Conservation (phyloP, 2,113 vertebrate species). For the Callithrix jacchus region DNA sequence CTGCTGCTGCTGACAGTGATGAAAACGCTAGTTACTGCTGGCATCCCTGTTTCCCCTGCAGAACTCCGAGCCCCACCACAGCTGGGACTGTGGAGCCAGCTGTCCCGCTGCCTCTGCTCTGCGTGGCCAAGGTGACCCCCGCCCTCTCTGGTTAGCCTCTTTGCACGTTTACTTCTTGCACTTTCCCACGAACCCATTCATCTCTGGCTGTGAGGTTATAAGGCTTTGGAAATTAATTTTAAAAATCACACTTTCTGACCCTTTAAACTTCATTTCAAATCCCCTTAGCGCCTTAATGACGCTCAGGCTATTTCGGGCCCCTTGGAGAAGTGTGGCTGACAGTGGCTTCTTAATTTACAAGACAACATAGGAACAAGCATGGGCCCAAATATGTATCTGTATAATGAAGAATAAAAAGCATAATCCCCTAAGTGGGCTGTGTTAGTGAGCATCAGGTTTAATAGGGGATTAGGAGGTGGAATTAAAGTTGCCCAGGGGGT, state of each 20-base stretch:
- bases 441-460: conserved; percentile 78
- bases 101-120: neutral
- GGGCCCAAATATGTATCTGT: conserved; percentile 73
- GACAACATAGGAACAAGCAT: conserved; percentile 26
- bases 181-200: conserved; percentile 73
- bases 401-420: conserved; percentile 80
- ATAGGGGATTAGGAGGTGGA: conserved; percentile 80
- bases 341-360: conserved; percentile 78
- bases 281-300: conserved; percentile 72
- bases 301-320: conserved; percentile 68
- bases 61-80: fast-evolving
- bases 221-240: conserved; percentile 76
- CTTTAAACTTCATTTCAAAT: conserved; percentile 75
- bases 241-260: conserved; percentile 76
- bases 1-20: neutral
- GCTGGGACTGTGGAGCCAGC: fast-evolving
- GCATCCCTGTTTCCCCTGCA: neutral
- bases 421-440: conserved; percentile 77
- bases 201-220: conserved; percentile 71
- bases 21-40: fast-evolving
- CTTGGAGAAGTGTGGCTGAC: conserved; percentile 71
- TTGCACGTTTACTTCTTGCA: neutral
- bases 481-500: conserved; percentile 76
- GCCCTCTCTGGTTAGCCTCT: neutral
- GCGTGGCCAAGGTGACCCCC: neutral